Evolutionary conservation across 1,140 invertebrate species (phyloP), one percentile per base, ranked within the genome.

Genomic region (Harpegnathos saltator): DNA sequence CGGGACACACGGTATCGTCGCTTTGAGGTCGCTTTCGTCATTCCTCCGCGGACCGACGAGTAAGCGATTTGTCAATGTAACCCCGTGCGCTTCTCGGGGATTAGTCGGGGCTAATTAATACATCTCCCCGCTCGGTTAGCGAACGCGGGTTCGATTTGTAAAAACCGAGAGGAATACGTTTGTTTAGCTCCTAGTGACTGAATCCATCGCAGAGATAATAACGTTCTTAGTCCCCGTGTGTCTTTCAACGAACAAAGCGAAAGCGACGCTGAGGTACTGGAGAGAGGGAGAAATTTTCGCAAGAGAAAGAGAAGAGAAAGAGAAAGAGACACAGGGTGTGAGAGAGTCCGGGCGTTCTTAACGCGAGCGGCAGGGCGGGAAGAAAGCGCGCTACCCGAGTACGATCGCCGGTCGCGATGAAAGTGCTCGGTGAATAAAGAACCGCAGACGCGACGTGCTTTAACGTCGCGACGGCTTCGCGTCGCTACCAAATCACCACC

Each of bases 11-110:
- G 48, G 24, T 50, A 63, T 26, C 22, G 83, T 71, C 62, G 50
- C 63, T 78, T 85, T 63, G 58, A 82, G 54, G 58, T n/a, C n/a
- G n/a, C 44, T 68, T 82, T 73, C 84, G 82, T 85, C 82, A 85
- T 86, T 85, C 72, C 48, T 59, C 59, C 11, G 38, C 1, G 54
- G 33, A 7, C 19, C 52, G 50, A 56, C 63, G 33, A 69, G 52
- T 69, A 78, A 69, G 17, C 63, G 63, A 78, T 78, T 78, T 78
- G 63, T 78, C 75, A 78, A 78, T 29, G 59, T 77, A 75, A 4
- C 38, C 11, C 24, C 48, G 52, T 14, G 44, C 52, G n/a, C 26
- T 19, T 77, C 68, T 77, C 48, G 48, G 50, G 19, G n/a, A 56
- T 68, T 78, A 68, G n/a, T 62, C 29, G 1, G n/a, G n/a, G 17